These are phyloP conservation scores for Fringilla coelebs DNA, from an alignment of 2,797 vertebrate species.

Conservation along the genomic window DNA sequence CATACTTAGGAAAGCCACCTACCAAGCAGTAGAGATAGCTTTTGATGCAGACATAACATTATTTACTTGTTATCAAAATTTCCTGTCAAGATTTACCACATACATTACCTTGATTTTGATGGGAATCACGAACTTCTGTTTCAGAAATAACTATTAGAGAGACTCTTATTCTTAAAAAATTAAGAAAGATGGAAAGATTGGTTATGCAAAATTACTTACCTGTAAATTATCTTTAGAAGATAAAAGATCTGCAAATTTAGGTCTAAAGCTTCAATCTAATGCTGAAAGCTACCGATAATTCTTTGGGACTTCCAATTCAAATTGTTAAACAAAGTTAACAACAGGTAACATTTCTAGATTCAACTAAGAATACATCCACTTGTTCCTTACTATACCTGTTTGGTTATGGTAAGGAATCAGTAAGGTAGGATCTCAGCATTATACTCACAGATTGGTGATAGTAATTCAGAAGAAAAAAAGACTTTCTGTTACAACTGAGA, in stretches of 20 bases:
- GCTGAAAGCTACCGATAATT: not conserved
- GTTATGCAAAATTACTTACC: slow-evolving; percentile 14
- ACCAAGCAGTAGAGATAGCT: slow-evolving; percentile 20
- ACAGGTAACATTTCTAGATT: not conserved
- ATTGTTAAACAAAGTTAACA: slow-evolving; percentile 18
- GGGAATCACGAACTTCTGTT: not conserved
- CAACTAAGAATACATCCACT: not conserved
- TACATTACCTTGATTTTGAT: not conserved
- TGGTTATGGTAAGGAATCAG: not conserved
- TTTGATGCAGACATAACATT: slow-evolving; percentile 14
- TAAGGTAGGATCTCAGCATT: not conserved
- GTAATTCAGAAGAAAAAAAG: not conserved
- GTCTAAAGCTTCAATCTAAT: not conserved
- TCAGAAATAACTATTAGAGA: not conserved
- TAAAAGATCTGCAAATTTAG: not conserved
- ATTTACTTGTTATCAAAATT: not conserved
- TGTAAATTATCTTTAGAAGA: not conserved
- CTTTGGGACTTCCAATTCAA: not conserved
- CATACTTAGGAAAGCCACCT: slow-evolving; percentile 43
- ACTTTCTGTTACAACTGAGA: not conserved
- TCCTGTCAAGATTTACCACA: not conserved
- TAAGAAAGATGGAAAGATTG: not conserved
- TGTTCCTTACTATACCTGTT: not conserved
- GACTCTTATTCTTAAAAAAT: not conserved
- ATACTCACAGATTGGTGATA: not conserved